Evolutionary conservation across 2,888 invertebrate genomes (phyloP).

Genomic region (Ochropacha duplaris): DNA sequence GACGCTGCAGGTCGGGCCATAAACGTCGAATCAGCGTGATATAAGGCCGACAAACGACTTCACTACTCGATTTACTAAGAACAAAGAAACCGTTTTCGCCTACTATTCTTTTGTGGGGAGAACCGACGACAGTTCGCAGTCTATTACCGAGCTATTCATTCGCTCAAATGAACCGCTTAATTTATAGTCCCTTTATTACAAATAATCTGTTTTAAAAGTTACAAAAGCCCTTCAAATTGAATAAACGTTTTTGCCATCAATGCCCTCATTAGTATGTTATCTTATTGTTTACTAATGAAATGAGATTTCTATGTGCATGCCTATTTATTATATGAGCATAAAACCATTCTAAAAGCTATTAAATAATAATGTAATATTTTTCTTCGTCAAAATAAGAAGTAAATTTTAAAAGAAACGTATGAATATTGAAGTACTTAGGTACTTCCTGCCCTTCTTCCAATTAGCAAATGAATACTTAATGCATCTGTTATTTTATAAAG

Average conservation of each 20-base stretch:
- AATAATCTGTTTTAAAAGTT: slow-evolving; percentile 58
- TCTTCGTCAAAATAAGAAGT: no score
- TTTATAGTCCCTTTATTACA: slow-evolving; percentile 68
- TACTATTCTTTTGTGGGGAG: slow-evolving; percentile 73
- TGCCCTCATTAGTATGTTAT: background rate
- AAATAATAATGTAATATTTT: no score
- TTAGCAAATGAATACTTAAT: background rate
- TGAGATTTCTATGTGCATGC: no score
- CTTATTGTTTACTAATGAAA: background rate
- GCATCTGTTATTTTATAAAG: background rate
- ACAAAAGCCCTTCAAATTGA: slow-evolving; percentile 19
- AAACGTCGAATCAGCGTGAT: slow-evolving; percentile 80
- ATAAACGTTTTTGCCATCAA: background rate
- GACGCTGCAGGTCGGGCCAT: slow-evolving; percentile 61
- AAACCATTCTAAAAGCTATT: no score
- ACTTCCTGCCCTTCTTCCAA: background rate
- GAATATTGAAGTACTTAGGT: no score
- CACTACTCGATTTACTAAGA: slow-evolving; percentile 77
- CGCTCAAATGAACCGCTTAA: slow-evolving; percentile 76
- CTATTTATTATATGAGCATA: no score
- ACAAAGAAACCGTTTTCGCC: slow-evolving; percentile 71
- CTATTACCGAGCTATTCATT: slow-evolving; percentile 75
- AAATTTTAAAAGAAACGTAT: background rate
- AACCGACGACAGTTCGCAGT: slow-evolving; percentile 69
- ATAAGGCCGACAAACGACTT: slow-evolving; percentile 77